These are phyloP conservation scores for Agonopterix subpropinquella DNA, from an alignment of 2,888 invertebrate genomes.

Conservation along the genomic window DNA sequence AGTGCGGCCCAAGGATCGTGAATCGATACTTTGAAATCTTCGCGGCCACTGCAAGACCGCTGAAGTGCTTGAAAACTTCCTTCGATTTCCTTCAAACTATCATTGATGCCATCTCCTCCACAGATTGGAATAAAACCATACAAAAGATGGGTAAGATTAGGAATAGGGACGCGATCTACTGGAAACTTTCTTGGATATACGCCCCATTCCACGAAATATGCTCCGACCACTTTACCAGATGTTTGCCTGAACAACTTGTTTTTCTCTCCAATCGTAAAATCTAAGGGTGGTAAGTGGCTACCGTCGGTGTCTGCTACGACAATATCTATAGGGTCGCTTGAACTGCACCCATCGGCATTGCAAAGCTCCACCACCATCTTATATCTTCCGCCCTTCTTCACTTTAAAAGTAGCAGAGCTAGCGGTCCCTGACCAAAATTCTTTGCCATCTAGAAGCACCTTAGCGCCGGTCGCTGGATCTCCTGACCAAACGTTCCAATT, in stretches of 20 bases:
- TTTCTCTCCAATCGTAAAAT: slow-evolving; percentile 53
- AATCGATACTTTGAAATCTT: slow-evolving; percentile 66
- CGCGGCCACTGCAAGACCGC: slow-evolving; percentile 64
- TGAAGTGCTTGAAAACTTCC: slow-evolving; percentile 69
- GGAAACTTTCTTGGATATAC: slow-evolving; percentile 68
- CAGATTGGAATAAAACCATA: slow-evolving; percentile 70
- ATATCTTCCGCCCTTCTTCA: slow-evolving; percentile 64
- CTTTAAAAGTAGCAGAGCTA: slow-evolving; percentile 55
- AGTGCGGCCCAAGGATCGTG: slow-evolving; percentile 70
- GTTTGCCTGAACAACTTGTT: slow-evolving; percentile 68
- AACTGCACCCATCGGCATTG: slow-evolving; percentile 59
- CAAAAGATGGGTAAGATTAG: slow-evolving; percentile 61
- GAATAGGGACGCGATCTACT: slow-evolving; percentile 58
- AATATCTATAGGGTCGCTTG: slow-evolving; percentile 58
- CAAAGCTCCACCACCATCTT: slow-evolving; percentile 63
- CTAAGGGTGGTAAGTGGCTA: slow-evolving; percentile 63
- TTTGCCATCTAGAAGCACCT: slow-evolving; percentile 49
- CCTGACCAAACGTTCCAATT: slow-evolving; percentile 70
- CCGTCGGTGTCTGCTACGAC: slow-evolving; percentile 67
- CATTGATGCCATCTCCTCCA: slow-evolving; percentile 68
- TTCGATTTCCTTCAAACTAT: slow-evolving; percentile 69
- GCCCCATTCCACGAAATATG: slow-evolving; percentile 69
- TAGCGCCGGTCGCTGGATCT: slow-evolving; percentile 51
- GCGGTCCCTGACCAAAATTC: slow-evolving; percentile 57
- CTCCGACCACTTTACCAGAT: slow-evolving; percentile 65